phyloP scores from a whole-genome alignment of 2,797 vertebrate genomes.

The Hipposideros larvatus region DNA sequence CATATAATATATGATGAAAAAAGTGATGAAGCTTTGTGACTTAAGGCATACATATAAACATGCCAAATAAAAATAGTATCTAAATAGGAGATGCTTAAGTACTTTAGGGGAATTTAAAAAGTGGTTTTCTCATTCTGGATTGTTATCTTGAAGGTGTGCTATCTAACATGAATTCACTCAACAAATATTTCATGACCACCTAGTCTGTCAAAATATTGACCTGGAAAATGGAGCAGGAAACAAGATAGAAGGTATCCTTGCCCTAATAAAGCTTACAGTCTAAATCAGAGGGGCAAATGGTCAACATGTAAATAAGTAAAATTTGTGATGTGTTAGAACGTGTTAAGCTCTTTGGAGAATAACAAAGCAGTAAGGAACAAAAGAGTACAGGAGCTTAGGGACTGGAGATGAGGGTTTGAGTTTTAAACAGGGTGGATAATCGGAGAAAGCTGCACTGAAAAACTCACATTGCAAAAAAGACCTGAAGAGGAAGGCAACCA shows the following conservation, averaged over 20 bases:
- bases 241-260: background rate
- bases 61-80: background rate
- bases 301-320: background rate
- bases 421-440: background rate
- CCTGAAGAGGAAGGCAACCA: background rate
- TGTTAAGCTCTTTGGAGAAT: background rate
- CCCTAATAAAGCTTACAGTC: background rate
- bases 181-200: background rate
- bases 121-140: background rate
- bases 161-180: background rate
- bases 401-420: background rate
- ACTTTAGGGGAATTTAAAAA: background rate
- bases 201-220: background rate
- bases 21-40: too few species aligned
- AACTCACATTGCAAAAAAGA: background rate
- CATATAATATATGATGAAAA: background rate
- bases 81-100: background rate
- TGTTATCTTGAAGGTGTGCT: background rate
- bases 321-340: background rate
- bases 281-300: background rate
- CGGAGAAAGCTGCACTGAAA: background rate
- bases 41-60: too few species aligned
- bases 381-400: background rate
- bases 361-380: background rate
- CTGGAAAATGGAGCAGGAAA: background rate